Evolutionary conservation across 2,797 vertebrate species (phyloP).

Genomic region (Strix occidentalis): DNA sequence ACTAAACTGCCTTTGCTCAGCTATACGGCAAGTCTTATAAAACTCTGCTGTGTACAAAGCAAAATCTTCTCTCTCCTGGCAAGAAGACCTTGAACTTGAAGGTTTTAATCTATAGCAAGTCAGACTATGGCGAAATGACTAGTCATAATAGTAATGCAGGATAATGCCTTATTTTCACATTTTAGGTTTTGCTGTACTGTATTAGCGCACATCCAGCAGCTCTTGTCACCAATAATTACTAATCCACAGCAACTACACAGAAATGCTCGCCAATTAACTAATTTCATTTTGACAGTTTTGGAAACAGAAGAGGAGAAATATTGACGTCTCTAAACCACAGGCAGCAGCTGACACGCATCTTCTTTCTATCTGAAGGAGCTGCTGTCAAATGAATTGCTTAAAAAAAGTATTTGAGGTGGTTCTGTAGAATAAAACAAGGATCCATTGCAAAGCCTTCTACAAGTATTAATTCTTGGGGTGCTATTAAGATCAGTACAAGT

Average conservation of each 20-base stretch:
- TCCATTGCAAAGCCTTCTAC: not conserved
- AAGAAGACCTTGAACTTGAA: conserved; percentile 16
- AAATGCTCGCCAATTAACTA: conserved; percentile 59
- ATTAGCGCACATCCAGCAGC: conserved; percentile 18
- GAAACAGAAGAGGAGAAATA: conserved; percentile 65
- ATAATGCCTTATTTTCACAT: not conserved
- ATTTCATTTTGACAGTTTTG: conserved; percentile 57
- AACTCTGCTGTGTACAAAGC: not conserved
- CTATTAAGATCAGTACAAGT: conserved; percentile 1
- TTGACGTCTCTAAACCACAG: conserved; percentile 29
- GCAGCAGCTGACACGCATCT: conserved; percentile 49
- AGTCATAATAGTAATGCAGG: not conserved
- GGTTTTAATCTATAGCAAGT: not conserved
- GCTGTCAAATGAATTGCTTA: conserved; percentile 64
- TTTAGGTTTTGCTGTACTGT: not conserved
- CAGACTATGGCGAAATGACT: not conserved
- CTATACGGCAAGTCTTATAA: not conserved
- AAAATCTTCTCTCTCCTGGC: conserved; percentile 13
- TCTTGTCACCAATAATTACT: conserved; percentile 49
- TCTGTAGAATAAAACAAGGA: not conserved
- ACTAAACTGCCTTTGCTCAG: conserved; percentile 23
- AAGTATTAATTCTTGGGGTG: conserved; percentile 44
- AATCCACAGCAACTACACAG: conserved; percentile 30
- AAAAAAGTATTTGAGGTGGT: conserved; percentile 19
- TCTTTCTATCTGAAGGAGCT: conserved; percentile 40